Evolutionary conservation across 2,888 invertebrate species (phyloP), one percentile per base, ranked within the genome.

Genomic region (Chironomus tentans): DNA sequence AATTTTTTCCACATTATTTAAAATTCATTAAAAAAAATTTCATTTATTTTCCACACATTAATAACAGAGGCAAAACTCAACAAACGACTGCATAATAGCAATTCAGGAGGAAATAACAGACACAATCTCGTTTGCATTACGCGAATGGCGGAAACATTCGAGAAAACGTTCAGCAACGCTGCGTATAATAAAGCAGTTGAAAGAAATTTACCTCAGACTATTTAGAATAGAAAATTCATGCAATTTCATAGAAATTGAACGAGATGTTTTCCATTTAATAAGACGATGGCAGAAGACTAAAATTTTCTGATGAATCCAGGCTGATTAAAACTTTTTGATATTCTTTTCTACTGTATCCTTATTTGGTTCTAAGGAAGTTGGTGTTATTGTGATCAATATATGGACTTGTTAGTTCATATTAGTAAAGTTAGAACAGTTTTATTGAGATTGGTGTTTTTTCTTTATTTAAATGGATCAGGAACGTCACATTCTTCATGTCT

Each of bases 71-170:
- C 68, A 76, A 12, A 56, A 56, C 18, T 76, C 76, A 18, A 76
- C 69, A 56, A 72, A 77, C 38, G 77, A 77, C 24, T 78, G 78
- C 68, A 71, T 78, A 21, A 38, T 10, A 24, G 72, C 76, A 15
- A 38, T 78, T 15, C 76, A 77, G 28, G 61, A 48, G 13, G 78
- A 78, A 75, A 77, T 77, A 4, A 76, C 72, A 13, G 77, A 71
- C 5, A 61, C 62, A 50, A 78, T 78, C 48, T 68, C 72, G 21
- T 62, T 69, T 68, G 76, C 62, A 48, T 56, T 78, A 28, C 76
- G 76, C 1, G 75, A 76, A 62, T 78, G 78, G 78, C 77, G 78
- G 10, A 70, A 47, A 21, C 18, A 70, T 48, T 71, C 78, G 4
- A 61, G 65, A 13, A 73, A 65, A 70, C 75, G 78, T 1, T 46